Conservation (phyloP, 2,888 invertebrate genomes). For the Prosapia bicincta region DNA sequence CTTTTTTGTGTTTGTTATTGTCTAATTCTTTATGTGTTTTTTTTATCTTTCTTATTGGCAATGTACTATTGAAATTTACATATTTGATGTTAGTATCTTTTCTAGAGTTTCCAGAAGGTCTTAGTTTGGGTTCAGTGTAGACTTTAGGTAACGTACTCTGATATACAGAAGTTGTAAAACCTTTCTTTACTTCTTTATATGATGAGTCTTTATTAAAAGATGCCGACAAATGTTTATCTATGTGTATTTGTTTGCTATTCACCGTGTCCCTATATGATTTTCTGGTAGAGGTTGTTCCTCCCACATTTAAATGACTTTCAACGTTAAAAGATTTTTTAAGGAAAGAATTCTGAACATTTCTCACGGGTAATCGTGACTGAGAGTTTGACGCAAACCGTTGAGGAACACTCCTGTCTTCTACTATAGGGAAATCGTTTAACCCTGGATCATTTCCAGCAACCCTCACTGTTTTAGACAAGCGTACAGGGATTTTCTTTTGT, state of each 20-base stretch:
- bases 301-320: no score
- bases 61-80: neutral
- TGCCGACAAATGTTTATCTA: no score
- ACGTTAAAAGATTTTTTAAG: neutral
- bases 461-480: no score
- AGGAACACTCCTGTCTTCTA: neutral
- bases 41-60: neutral
- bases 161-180: neutral
- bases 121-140: neutral
- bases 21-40: neutral
- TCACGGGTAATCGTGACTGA: neutral
- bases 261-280: no score
- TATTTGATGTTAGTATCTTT: neutral
- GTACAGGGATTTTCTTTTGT: no score
- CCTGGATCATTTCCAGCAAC: neutral
- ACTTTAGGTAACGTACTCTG: no score
- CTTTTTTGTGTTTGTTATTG: neutral
- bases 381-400: neutral
- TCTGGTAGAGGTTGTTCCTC: no score
- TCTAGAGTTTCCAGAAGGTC: neutral
- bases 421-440: neutral
- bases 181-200: neutral
- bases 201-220: neutral
- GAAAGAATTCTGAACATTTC: neutral
- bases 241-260: no score